Evolutionary conservation across 64 coral and sea anemone species (phyloP).

Genomic region (Montipora capricornis): DNA sequence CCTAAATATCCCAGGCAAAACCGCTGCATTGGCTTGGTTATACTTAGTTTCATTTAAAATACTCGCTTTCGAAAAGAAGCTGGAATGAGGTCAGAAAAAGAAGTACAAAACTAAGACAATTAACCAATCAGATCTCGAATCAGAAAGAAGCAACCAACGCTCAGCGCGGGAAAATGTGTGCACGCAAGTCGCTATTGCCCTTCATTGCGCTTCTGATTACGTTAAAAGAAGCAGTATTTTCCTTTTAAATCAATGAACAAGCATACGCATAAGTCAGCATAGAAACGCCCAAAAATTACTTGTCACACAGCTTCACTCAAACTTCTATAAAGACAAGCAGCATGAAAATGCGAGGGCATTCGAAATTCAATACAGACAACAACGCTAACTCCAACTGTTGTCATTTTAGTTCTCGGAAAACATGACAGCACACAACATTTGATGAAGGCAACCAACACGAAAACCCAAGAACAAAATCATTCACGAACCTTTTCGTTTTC

Average conservation of each 20-base stretch:
- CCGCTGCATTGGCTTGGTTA: too few species aligned
- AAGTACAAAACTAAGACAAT: not conserved
- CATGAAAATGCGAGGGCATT: too few species aligned
- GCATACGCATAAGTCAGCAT: not conserved
- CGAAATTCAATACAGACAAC: too few species aligned
- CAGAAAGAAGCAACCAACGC: not conserved
- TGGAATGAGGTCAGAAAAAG: not conserved
- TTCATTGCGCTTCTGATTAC: not conserved
- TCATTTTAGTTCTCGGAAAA: too few species aligned
- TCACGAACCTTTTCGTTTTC: conserved; percentile 65
- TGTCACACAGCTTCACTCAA: too few species aligned
- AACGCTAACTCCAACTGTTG: too few species aligned
- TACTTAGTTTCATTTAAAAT: too few species aligned
- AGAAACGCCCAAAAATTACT: not conserved
- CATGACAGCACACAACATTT: not conserved
- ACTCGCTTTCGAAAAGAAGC: too few species aligned
- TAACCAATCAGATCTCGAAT: not conserved
- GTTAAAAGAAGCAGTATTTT: not conserved
- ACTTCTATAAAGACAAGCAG: too few species aligned
- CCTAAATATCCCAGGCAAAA: too few species aligned
- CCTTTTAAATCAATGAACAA: not conserved
- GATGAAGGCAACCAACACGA: not conserved
- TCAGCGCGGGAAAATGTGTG: not conserved
- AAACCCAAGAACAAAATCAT: not conserved
- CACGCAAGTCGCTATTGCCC: too few species aligned